Conservation (phyloP, 2,113 vertebrate species). For the Gracilinanus agilis region DNA sequence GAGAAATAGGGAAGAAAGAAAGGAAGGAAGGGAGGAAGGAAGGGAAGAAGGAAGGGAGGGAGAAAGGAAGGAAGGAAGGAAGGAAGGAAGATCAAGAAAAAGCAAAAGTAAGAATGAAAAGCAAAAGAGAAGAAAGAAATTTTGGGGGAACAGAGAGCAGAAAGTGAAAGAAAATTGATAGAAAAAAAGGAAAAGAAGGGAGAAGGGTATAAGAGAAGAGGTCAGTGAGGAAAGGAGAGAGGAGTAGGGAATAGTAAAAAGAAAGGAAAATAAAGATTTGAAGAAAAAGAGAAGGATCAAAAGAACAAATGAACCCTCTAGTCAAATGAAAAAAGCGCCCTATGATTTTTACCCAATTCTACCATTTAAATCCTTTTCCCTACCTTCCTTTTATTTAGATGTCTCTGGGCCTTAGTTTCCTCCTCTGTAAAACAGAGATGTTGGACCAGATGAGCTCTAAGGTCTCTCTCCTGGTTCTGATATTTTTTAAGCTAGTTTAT, state of each 20-base stretch:
- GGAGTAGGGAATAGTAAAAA: neutral
- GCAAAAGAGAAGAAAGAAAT: neutral
- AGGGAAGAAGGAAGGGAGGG: too few species aligned
- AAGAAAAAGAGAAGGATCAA: conserved; percentile 32
- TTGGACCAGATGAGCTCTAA: too few species aligned
- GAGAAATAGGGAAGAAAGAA: fast-evolving
- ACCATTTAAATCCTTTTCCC: neutral
- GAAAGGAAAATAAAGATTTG: neutral
- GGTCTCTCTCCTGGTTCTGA: neutral
- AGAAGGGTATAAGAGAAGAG: too few species aligned
- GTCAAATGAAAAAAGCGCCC: neutral
- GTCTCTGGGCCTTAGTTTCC: neutral
- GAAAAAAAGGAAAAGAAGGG: too few species aligned
- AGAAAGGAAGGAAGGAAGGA: neutral
- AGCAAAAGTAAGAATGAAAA: neutral
- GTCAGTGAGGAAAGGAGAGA: neutral
- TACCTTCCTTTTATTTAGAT: fast-evolving
- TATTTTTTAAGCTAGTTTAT: neutral
- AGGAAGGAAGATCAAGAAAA: neutral
- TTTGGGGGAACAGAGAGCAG: too few species aligned
- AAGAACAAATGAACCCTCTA: neutral
- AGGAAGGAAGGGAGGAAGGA: neutral
- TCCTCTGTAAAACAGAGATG: neutral
- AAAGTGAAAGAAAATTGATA: too few species aligned
- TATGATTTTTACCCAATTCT: neutral